phyloP scores from a whole-genome alignment of 2,113 vertebrate species.

The Ameiurus melas region DNA sequence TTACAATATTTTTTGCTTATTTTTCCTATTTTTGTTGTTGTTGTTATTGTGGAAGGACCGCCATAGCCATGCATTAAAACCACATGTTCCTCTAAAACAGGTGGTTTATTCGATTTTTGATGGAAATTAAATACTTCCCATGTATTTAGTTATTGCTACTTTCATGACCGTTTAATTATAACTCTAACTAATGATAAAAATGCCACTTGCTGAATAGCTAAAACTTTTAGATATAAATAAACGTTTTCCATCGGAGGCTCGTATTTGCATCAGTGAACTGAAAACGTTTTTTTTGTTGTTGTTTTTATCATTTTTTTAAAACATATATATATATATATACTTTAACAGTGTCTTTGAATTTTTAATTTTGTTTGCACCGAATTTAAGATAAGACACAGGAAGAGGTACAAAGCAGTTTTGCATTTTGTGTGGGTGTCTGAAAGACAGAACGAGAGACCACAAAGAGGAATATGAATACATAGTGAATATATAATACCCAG shows the following conservation, averaged over 20 bases:
- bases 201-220: neutral
- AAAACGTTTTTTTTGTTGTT: neutral
- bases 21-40: neutral
- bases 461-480: conserved; percentile 34
- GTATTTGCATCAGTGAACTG: neutral
- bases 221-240: neutral
- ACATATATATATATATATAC: no score
- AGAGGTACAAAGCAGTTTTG: conserved; percentile 15
- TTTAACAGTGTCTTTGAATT: neutral
- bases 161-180: neutral
- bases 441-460: conserved; percentile 26
- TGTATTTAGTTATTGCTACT: neutral
- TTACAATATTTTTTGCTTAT: neutral
- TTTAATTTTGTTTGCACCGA: conserved; percentile 13
- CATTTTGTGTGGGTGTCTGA: conserved; percentile 32
- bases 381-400: conserved; percentile 15
- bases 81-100: neutral
- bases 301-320: no score
- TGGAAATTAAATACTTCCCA: neutral
- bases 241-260: neutral
- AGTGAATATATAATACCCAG: conserved; percentile 49
- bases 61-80: neutral
- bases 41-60: neutral
- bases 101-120: neutral
- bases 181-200: neutral